Conservation (phyloP, 2,797 vertebrate species). For the Sarcoramphus papa region DNA sequence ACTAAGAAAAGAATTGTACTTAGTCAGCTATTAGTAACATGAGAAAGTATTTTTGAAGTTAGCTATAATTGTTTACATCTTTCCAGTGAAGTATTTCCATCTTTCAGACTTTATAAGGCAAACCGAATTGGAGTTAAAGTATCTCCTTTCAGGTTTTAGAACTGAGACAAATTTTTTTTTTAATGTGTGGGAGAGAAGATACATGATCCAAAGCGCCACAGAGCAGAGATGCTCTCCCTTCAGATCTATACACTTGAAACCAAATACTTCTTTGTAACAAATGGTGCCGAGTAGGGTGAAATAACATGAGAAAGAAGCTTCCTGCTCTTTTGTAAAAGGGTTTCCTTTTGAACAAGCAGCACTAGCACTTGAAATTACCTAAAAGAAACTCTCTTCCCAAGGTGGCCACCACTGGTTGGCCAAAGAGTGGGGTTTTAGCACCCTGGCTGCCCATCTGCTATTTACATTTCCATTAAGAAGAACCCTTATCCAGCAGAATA, state of each 20-base stretch:
- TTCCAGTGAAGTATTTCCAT: neutral
- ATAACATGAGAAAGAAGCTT: neutral
- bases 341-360: neutral
- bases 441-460: neutral
- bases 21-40: conserved; percentile 21
- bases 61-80: neutral
- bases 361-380: neutral
- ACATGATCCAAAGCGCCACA: neutral
- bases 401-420: neutral
- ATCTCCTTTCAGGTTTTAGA: neutral
- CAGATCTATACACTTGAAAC: neutral
- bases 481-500: neutral
- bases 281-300: neutral
- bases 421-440: neutral
- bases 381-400: neutral
- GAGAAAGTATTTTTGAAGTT: conserved; percentile 10
- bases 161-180: neutral
- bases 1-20: conserved; percentile 30
- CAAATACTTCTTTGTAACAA: neutral
- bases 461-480: neutral
- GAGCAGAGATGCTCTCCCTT: neutral
- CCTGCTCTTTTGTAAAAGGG: neutral
- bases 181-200: neutral
- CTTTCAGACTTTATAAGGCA: neutral
- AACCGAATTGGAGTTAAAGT: neutral